phyloP scores from a whole-genome alignment of 2,113 vertebrate genomes.

The Forbesichthys papilliferus region DNA sequence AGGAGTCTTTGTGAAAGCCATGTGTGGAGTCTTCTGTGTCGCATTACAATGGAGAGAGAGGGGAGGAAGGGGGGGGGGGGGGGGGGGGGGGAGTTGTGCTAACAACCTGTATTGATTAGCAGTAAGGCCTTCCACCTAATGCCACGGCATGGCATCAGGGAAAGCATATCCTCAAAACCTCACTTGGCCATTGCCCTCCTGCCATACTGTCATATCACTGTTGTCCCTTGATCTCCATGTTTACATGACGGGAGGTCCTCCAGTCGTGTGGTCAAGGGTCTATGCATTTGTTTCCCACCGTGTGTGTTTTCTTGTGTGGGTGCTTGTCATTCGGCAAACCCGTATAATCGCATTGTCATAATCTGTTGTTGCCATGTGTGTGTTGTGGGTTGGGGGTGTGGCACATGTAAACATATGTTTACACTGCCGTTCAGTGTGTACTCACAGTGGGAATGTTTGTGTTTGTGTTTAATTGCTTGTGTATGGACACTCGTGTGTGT shows the following conservation, averaged over 20 bases:
- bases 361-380: background rate
- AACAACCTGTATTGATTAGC: constrained; percentile 58
- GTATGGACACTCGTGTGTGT: background rate
- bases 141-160: background rate
- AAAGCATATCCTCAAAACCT: too few relatives aligned
- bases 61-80: constrained; percentile 9
- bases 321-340: too few relatives aligned
- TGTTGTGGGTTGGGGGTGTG: background rate
- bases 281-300: background rate
- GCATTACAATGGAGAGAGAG: constrained; percentile 63
- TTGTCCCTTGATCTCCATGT: constrained; percentile 13
- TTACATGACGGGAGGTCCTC: constrained; percentile 8
- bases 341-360: background rate
- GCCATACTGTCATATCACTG: background rate
- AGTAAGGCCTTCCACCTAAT: constrained; percentile 47
- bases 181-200: background rate
- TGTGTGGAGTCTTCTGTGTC: constrained; percentile 69
- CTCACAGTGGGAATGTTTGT: background rate
- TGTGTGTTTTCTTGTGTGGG: background rate
- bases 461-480: background rate
- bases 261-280: constrained; percentile 5
- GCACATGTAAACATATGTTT: background rate
- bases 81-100: background rate
- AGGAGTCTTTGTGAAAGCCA: constrained; percentile 65
- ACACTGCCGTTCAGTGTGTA: background rate